A percentile compares a stretch with the other conserved stretches of the same genome.
Evolutionary conservation across 30 jellyfish, hydroid and myxozoan species (phyloP).

Genomic region (Morbakka virulenta): DNA sequence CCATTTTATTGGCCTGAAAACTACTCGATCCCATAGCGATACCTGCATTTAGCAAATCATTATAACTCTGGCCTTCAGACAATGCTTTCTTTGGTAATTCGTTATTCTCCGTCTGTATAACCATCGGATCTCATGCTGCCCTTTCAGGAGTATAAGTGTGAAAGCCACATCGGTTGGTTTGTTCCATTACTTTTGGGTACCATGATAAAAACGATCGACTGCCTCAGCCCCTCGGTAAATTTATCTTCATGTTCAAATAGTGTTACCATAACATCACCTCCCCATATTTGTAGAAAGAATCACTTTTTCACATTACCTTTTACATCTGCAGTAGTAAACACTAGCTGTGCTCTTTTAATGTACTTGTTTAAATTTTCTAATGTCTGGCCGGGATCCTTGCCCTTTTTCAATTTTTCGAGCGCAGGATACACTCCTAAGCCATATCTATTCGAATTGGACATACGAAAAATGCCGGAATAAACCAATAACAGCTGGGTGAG

Average conservation of each 20-base stretch:
- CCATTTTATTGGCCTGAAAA: too few relatives aligned
- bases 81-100: constrained; percentile 9
- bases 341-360: too few relatives aligned
- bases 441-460: too few relatives aligned
- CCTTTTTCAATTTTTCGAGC: not conserved
- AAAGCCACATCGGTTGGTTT: too few relatives aligned
- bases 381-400: not conserved
- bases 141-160: too few relatives aligned
- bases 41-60: not conserved
- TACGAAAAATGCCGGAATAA: too few relatives aligned
- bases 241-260: not conserved
- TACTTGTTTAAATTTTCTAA: not conserved
- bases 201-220: too few relatives aligned
- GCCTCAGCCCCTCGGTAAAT: not conserved
- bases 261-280: too few relatives aligned
- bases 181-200: too few relatives aligned
- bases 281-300: constrained; percentile 5
- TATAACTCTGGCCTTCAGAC: not conserved
- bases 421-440: constrained; percentile 17
- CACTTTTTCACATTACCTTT: too few relatives aligned
- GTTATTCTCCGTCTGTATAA: constrained; percentile 27
- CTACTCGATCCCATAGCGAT: not conserved
- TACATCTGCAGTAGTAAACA: too few relatives aligned
- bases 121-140: constrained; percentile 40
- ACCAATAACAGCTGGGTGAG: too few relatives aligned